Conservation (phyloP, 2,797 vertebrate genomes). For the Pipistrellus kuhlii region DNA sequence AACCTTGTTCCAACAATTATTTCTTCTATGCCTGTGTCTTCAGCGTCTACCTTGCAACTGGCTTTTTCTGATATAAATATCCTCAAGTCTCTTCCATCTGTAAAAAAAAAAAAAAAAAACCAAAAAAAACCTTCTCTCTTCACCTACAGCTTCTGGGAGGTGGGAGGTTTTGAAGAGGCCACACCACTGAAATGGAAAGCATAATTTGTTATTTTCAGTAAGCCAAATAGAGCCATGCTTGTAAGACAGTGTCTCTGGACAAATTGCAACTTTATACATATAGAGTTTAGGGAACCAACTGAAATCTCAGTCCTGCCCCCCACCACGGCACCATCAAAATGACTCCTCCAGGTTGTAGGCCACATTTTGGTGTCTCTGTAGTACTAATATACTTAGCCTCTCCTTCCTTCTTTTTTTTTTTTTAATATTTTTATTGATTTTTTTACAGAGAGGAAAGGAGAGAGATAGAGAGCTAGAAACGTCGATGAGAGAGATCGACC, state of each 20-base stretch:
- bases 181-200: not conserved
- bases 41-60: not conserved
- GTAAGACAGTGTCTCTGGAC: not conserved
- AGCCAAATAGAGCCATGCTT: not conserved
- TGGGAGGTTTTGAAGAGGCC: constrained; percentile 14
- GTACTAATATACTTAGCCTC: not conserved
- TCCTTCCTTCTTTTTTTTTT: not conserved
- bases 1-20: not conserved
- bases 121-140: not conserved
- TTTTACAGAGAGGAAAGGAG: no score
- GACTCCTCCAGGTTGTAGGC: not conserved
- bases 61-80: constrained; percentile 39
- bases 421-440: no score
- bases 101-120: not conserved
- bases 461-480: no score
- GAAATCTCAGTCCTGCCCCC: not conserved
- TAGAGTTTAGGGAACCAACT: not conserved
- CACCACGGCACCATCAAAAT: not conserved
- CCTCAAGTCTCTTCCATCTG: constrained; percentile 5
- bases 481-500: no score
- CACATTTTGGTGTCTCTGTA: not conserved
- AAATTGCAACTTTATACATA: not conserved
- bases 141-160: not conserved
- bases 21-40: not conserved
- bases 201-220: constrained; percentile 5